Base-by-base conservation (phyloP, 92 coral and sea anemone genomes). In the Pocillopora meandrina region DNA sequence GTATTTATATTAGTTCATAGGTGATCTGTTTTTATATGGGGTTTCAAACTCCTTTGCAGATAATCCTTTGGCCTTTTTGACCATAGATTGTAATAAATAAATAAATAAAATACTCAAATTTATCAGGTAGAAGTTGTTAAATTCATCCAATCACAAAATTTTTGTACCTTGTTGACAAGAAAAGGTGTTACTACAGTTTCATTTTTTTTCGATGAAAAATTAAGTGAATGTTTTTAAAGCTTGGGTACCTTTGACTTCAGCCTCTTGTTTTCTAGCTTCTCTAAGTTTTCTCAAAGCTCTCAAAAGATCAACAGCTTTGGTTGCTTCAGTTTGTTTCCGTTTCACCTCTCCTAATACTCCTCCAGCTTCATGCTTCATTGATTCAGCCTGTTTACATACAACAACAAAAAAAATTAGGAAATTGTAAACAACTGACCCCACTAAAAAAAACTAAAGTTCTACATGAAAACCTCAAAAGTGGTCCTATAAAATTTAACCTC, bases 281-380 rank as follows among this genome's bases (percentile, higher is more conserved):
- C 99, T 80, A 57, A 97, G 93, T 74, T 91, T 97, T 72, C 67
- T 88, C 33, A 97, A 80, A 35, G 99, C 95, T 74, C 90, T 85
- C 13, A 92, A 68, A 33, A 95, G 85, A 74, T 95, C 96, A 47
- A 91, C 85, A 42, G 95, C 92, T 85, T 91, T 94, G 49, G 89
- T 89, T 23, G 93, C 93, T 23, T 97, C 99, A 57, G 84, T 79
- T 61, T 87, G 92, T 75, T 97, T 97, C 9, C 92, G 88, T 47
- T 94, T 88, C 33, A 97, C 97, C 36, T 97, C 99, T 18, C 98
- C 99, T 17, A 97, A 69, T 12, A 95, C 95, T 16, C 99, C 99
- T 6, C 99, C 99, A 9, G 99, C 99, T 79, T 97, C 99, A 55
- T 85, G 87, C 73, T 97, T 97, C 91, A 97, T 81, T 17, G 91